Percentiles rank a stretch among this genome's conserved stretches.
phyloP scores from a whole-genome alignment of 1,140 invertebrate genomes.

The Drosophila guanche region DNA sequence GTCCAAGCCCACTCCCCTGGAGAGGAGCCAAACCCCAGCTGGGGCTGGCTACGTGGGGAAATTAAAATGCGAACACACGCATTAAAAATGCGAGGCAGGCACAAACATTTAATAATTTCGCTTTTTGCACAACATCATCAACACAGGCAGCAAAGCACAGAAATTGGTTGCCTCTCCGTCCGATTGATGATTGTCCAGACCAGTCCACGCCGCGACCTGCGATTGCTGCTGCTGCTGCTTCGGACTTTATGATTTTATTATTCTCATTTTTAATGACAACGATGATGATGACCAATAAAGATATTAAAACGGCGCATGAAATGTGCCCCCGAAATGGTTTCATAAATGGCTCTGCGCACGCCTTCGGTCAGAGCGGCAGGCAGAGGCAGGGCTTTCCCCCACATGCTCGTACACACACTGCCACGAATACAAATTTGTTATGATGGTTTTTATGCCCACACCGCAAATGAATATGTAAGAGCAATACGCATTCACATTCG shows the following conservation, averaged over 20 bases:
- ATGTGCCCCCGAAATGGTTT: slow-evolving; percentile 78
- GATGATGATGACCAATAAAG: slow-evolving; percentile 82
- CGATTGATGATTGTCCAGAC: slow-evolving; percentile 44
- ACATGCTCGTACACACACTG: slow-evolving; percentile 27
- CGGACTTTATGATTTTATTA: slow-evolving; percentile 77
- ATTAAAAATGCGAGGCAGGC: slow-evolving; percentile 74
- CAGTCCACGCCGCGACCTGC: too few species aligned
- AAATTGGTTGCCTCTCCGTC: slow-evolving; percentile 19
- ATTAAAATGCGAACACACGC: slow-evolving; percentile 60
- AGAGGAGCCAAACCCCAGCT: slow-evolving; percentile 30
- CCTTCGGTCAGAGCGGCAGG: slow-evolving; percentile 16
- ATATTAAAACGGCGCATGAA: slow-evolving; percentile 81
- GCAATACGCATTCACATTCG: slow-evolving; percentile 39
- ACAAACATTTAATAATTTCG: slow-evolving; percentile 81
- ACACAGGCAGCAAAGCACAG: background rate
- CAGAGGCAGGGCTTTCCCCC: slow-evolving; percentile 56
- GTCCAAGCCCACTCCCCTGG: slow-evolving; percentile 1
- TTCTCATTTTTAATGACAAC: slow-evolving; percentile 78
- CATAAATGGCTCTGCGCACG: slow-evolving; percentile 70
- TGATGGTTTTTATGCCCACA: slow-evolving; percentile 44
- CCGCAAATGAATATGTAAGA: slow-evolving; percentile 73
- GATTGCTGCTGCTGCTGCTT: too few species aligned
- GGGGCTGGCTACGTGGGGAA: slow-evolving; percentile 52
- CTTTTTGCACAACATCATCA: slow-evolving; percentile 73
- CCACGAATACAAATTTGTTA: slow-evolving; percentile 64